Conservation (phyloP, 2,888 invertebrate genomes). For the Boloria selene region DNA sequence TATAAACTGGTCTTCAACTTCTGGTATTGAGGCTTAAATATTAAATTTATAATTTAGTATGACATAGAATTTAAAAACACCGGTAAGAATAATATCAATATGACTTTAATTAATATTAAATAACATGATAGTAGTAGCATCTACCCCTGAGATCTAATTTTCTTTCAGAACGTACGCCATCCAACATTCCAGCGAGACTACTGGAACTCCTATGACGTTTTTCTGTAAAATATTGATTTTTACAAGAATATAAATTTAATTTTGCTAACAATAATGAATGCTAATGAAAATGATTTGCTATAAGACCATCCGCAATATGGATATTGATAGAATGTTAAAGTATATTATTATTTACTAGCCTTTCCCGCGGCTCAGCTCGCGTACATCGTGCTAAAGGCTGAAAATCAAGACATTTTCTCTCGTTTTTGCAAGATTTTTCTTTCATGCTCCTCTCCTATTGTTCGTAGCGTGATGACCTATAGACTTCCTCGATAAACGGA, state of each 20-base stretch:
- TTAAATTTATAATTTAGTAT: background rate
- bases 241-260: background rate
- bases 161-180: conserved; percentile 68
- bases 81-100: background rate
- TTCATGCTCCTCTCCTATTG: no score
- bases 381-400: no score
- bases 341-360: background rate
- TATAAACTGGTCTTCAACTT: conserved; percentile 68
- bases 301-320: no score
- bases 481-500: no score
- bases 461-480: no score
- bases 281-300: no score
- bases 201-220: conserved; percentile 76
- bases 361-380: no score
- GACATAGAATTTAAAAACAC: background rate
- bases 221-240: conserved; percentile 52
- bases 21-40: conserved; percentile 64
- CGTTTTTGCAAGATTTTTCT: no score
- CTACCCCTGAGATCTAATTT: conserved; percentile 65
- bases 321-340: no score
- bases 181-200: conserved; percentile 65
- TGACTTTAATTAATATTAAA: background rate
- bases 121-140: conserved; percentile 16
- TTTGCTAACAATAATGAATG: background rate
- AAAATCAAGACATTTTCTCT: no score